A percentile compares a stretch with the other conserved stretches of the same genome.
These are phyloP conservation scores for Odontocerum albicorne DNA, from an alignment of 2,888 invertebrate species.

Conservation along the genomic window DNA sequence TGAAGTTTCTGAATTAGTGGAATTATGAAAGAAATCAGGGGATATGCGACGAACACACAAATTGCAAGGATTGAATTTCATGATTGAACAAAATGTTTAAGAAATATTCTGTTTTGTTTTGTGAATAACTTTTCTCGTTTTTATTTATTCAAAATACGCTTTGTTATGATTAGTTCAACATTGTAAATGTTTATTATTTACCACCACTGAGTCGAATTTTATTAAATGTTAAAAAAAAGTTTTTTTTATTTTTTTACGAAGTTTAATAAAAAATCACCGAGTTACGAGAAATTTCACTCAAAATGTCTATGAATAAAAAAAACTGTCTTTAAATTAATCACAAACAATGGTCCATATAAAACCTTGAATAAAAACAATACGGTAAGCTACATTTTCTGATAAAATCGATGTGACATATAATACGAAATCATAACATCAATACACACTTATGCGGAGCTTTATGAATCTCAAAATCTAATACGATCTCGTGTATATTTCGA, in stretches of 20 bases:
- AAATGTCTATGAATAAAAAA: neutral
- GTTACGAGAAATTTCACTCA: no score
- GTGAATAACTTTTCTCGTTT: no score
- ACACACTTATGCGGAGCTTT: neutral
- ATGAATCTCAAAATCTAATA: neutral
- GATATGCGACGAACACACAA: conserved; percentile 27
- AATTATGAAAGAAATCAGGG: conserved; percentile 42
- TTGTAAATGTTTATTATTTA: neutral
- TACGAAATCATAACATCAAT: neutral
- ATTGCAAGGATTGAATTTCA: conserved; percentile 34
- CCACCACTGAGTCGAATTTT: neutral
- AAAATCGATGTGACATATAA: neutral
- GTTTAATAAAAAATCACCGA: no score
- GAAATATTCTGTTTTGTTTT: no score
- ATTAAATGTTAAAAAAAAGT: no score
- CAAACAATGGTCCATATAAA: no score
- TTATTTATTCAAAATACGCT: no score
- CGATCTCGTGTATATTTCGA: conserved; percentile 9
- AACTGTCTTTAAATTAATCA: neutral
- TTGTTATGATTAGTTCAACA: no score
- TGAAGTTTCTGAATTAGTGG: conserved; percentile 54
- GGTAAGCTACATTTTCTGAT: no score
- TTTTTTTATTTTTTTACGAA: no score
- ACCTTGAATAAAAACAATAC: no score
- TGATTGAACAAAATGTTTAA: no score